Conservation (phyloP, 2,888 invertebrate species). For the Macrophya annulata region DNA sequence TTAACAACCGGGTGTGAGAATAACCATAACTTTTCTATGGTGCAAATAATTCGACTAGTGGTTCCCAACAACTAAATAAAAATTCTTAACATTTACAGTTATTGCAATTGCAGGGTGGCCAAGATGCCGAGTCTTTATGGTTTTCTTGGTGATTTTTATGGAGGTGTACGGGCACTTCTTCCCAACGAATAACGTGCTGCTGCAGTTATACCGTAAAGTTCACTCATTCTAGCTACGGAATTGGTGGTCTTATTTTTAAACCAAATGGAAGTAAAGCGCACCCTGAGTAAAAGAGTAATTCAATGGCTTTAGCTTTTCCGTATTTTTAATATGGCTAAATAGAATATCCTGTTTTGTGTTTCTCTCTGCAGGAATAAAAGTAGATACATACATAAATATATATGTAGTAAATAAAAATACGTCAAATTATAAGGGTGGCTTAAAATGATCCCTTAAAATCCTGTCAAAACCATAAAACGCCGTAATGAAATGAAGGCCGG, state of each 20-base stretch:
- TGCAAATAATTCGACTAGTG: background rate
- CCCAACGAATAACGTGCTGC: background rate
- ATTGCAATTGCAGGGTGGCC: background rate
- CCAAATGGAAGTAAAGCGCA: background rate
- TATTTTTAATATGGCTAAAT: too few relatives aligned
- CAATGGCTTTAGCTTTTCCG: background rate
- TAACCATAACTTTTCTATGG: background rate
- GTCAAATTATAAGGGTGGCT: background rate
- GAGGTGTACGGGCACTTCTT: background rate
- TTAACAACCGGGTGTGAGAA: background rate
- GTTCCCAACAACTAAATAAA: background rate
- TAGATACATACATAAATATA: background rate
- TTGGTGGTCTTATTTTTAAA: background rate
- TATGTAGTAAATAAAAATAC: background rate
- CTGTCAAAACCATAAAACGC: slow-evolving; percentile 2
- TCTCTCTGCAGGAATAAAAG: background rate
- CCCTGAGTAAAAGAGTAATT: background rate
- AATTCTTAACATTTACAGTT: slow-evolving; percentile 1
- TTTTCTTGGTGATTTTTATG: slow-evolving; percentile 25
- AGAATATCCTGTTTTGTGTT: background rate
- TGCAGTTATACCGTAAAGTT: slow-evolving; percentile 4
- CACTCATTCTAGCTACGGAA: background rate
- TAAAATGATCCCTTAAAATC: slow-evolving; percentile 8
- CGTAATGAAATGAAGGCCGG: background rate
- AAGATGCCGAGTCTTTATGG: slow-evolving; percentile 21